Evolutionary conservation across 2,113 vertebrate species (phyloP), one percentile per base, ranked within the genome.

Genomic region (Neotragus moschatus): DNA sequence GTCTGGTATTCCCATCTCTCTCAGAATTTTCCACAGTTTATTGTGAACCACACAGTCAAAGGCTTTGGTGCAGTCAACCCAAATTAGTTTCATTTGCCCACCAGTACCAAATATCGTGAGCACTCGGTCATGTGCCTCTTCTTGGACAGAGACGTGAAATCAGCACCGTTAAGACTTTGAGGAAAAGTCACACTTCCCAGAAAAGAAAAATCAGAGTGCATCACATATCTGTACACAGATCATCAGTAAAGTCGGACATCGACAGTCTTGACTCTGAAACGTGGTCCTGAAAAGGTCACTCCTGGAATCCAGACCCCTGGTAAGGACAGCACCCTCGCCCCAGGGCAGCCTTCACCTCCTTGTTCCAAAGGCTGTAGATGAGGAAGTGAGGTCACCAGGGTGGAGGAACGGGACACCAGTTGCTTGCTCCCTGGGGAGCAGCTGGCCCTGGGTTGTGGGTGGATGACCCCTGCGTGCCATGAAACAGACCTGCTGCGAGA

Each of bases 301-400:
- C 26, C 11, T 0, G 63, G 43, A 30, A 23, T n/a, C 49, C 30
- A 26, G 15, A 14, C 5, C 12, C 30, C 28, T 17, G 53, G 16
- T 25, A 5, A 1, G 0, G 2, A 7, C 85, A 26, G 23, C 33
- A 53, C 58, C 47, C 2, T 2, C 30, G 89, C 30, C 45, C 47
- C 66, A 98, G 77, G 7, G 97, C 97, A 4, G 95, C 90, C 82
- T 96, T 97, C 58, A 97, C 91, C 55, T 98, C 97, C 91, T 96
- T 93, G 90, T 96, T 98, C 19, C 5, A 0, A 43, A 98, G 94
- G 15, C 94, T 96, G 75, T 86, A 96, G 73, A 94, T 85, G 49
- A 95, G 30, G 4, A 81, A 61, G 30, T 96, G 95, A 90, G 7
- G 96, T 97, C 47, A 97, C 61, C 26, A 98, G 60, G 1, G 61